Evolutionary conservation across 2,797 vertebrate genomes (phyloP), one percentile per base, ranked within the genome.

Genomic region (Mallotus villosus): DNA sequence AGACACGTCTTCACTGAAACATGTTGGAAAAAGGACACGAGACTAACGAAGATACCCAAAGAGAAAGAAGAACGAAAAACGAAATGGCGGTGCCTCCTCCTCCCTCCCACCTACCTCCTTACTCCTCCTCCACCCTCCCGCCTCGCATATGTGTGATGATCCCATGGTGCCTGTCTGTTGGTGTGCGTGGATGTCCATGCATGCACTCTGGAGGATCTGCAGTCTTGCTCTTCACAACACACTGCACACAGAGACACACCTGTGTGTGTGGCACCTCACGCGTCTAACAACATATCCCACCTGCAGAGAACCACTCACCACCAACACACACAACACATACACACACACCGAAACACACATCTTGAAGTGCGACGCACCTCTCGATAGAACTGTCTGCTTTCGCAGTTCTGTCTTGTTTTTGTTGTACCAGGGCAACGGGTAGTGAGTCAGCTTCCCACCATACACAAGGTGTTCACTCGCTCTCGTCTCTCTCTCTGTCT

Each of bases 91-190:
- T n/a, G n/a, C 58, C 51, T 58, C 64, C 60, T 71, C 78, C 81
- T 41, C 77, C 59, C 75, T 71, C 72, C 74, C 78, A 71, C 59
- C 61, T 51, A 75, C 60, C 74, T 72, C 71, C 24, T 9, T 29
- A 27, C 27, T 73, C 60, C 5, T 68, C 74, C 76, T 78, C 84
- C 53, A 79, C 74, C 83, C 70, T 68, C 75, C 71, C 32, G 70
- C 75, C 67, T 65, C 37, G 75, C 83, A 83, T 77, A 79, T n/a
- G 12, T 75, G 78, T 83, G 72, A 81, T 78, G n/a, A 74, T 83
- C 77, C 73, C 72, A 66, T n/a, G n/a, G n/a, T n/a, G 72, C 57
- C 75, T n/a, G n/a, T n/a, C n/a, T n/a, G n/a, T n/a, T n/a, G n/a
- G 24, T 71, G 53, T 75, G 72, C 69, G 53, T 51, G 55, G 55